phyloP scores from a whole-genome alignment of 2,888 invertebrate genomes.

The Rapana venosa region DNA sequence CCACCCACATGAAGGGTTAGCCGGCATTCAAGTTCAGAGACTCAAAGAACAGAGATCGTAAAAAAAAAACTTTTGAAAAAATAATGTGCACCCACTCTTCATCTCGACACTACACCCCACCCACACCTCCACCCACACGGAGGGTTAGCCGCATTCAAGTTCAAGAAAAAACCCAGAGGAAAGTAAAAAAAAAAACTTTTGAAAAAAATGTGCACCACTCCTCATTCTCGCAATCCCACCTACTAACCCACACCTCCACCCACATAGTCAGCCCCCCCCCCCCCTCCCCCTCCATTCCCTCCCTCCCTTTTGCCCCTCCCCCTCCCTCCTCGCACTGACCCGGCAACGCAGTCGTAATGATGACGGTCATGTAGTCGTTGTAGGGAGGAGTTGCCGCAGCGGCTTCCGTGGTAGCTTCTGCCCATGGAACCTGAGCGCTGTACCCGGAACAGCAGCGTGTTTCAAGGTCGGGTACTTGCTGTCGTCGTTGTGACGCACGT shows the following conservation, averaged over 20 bases:
- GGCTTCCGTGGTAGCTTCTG: conserved; percentile 55
- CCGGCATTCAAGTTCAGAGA: no score
- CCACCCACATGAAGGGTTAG: no score
- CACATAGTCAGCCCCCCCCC: background rate
- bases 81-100: no score
- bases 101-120: no score
- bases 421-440: conserved; percentile 57
- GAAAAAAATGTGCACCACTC: no score
- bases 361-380: conserved; percentile 69
- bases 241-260: background rate
- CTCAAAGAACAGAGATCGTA: no score
- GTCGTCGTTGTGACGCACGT: conserved; percentile 67
- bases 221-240: background rate
- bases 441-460: conserved; percentile 69
- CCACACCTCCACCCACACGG: no score
- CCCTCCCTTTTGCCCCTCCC: background rate
- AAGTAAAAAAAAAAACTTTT: no score
- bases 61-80: no score
- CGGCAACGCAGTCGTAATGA: conserved; percentile 70
- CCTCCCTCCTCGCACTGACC: conserved; percentile 53
- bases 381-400: conserved; percentile 55
- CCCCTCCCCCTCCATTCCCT: no score
- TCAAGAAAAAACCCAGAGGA: no score
- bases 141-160: no score
- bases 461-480: conserved; percentile 65